A percentile compares a stretch with the other conserved stretches of the same genome.
These are phyloP conservation scores for Proisotoma minuta DNA, from an alignment of 2,888 invertebrate species.

Conservation along the genomic window DNA sequence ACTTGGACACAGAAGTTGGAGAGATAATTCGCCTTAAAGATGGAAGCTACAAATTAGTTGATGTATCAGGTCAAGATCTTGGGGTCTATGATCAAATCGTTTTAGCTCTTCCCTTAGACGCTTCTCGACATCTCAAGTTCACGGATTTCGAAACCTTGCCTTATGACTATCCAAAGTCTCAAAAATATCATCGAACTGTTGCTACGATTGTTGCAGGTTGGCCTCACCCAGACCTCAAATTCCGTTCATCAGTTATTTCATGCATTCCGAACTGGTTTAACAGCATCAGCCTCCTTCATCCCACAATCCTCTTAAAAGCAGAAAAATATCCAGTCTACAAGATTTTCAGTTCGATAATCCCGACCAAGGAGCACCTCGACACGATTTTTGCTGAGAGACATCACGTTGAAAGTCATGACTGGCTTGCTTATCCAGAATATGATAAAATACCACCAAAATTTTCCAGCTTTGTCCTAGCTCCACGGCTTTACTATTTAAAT, in stretches of 20 bases:
- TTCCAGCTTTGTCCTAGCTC: constrained; percentile 38
- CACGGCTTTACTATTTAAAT: constrained; percentile 59
- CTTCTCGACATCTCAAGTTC: constrained; percentile 52
- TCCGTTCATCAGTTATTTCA: constrained; percentile 52
- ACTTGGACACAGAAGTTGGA: constrained; percentile 36
- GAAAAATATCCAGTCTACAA: constrained; percentile 55
- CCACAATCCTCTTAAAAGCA: constrained; percentile 37
- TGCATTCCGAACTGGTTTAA: constrained; percentile 54
- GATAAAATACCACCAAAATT: constrained; percentile 29
- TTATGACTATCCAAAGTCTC: constrained; percentile 8
- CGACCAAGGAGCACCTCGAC: constrained; percentile 53
- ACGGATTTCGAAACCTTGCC: constrained; percentile 51
- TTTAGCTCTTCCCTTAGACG: constrained; percentile 58
- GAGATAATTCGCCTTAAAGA: constrained; percentile 50
- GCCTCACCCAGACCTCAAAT: constrained; percentile 50
- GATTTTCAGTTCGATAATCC: constrained; percentile 56
- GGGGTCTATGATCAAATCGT: constrained; percentile 56
- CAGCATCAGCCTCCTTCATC: constrained; percentile 49
- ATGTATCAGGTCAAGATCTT: constrained; percentile 1
- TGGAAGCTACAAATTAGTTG: constrained; percentile 26
- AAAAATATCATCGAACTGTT: constrained; percentile 56
- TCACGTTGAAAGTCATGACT: constrained; percentile 51
- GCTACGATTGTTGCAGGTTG: constrained; percentile 57
- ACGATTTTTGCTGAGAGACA: constrained; percentile 54
- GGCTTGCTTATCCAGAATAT: constrained; percentile 60